These are phyloP conservation scores for Uropetala carovei DNA, from an alignment of 2,888 invertebrate genomes.

Conservation along the genomic window DNA sequence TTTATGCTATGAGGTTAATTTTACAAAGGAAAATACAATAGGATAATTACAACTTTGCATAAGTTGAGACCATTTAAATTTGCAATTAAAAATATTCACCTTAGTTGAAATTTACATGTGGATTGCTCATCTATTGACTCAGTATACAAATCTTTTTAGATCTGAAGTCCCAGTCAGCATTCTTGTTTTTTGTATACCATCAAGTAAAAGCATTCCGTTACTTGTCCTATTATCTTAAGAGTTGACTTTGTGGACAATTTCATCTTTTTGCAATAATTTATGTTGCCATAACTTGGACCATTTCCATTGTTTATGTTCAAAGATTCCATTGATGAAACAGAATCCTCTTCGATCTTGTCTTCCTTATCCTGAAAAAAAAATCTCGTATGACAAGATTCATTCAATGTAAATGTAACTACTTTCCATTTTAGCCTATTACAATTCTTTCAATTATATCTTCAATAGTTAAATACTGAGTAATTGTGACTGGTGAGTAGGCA, in stretches of 20 bases:
- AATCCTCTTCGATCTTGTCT: conserved; percentile 18
- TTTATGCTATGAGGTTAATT: neutral
- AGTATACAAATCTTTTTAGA: conserved; percentile 74
- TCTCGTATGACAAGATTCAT: neutral
- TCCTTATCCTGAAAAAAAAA: conserved; percentile 24
- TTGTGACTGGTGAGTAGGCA: conserved; percentile 72
- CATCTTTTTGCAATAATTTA: conserved; percentile 75
- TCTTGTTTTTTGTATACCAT: conserved; percentile 74
- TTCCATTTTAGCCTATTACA: conserved; percentile 65
- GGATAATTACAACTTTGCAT: neutral
- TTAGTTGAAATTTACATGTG: neutral
- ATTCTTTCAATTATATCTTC: conserved; percentile 70
- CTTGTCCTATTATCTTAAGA: conserved; percentile 74
- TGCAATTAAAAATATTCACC: neutral
- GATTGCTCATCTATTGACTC: conserved; percentile 71
- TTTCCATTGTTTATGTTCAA: conserved; percentile 72
- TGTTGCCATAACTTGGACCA: conserved; percentile 79
- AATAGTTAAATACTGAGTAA: conserved; percentile 33
- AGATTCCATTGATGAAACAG: conserved; percentile 44
- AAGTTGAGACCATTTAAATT: no score
- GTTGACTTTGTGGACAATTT: conserved; percentile 70
- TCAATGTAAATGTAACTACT: neutral
- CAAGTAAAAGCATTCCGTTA: conserved; percentile 76
- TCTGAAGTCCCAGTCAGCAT: conserved; percentile 72
- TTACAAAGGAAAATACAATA: neutral